Base-by-base conservation (phyloP, 2,113 vertebrate species). In the Corythoichthys intestinalis region DNA sequence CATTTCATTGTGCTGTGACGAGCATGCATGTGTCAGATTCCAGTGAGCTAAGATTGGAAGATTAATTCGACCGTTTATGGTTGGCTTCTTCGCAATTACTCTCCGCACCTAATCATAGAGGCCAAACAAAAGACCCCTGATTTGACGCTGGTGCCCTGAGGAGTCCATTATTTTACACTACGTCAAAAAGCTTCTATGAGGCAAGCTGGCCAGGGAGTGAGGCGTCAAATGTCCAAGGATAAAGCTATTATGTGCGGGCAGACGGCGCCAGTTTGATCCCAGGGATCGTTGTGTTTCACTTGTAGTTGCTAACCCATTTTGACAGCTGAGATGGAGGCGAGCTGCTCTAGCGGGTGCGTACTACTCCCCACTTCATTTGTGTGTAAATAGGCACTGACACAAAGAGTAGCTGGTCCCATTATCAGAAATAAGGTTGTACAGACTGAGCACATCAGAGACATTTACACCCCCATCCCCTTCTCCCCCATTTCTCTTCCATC, bases 341-440 rank as follows among this genome's bases (percentile, higher is more conserved):
- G 86, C 81, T 41, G 78, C 81, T 84, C 86, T 73, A 14, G 77
- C 47, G 84, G 84, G 84, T 61, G 67, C 73, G 56, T 15, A 72
- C 59, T 61, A 52, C 86, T 84, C 60, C 75, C 85, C 83, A 78
- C 87, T 88, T 89, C 86, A 86, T 87, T 87, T 86, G 85, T 85
- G 87, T 79, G 84, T 86, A 88, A 90, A 89, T 88, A 79, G 83
- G 82, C 77, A 66, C 82, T 79, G 89, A 89, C 89, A 89, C 84
- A 85, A 76, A 17, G 76, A 83, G 68, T 47, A 71, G 88, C 83
- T 81, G 13, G 69, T 80, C 82, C 84, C 85, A 87, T 88, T 89
- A 89, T 84, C 81, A 77, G 84, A 75, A 85, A 85, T 86, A 81
- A 82, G 85, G 63, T 53, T 73, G 80, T 73, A 66, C 84, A 83